These are phyloP conservation scores for Eupithecia dodoneata DNA, from an alignment of 2,888 invertebrate genomes.

Conservation along the genomic window DNA sequence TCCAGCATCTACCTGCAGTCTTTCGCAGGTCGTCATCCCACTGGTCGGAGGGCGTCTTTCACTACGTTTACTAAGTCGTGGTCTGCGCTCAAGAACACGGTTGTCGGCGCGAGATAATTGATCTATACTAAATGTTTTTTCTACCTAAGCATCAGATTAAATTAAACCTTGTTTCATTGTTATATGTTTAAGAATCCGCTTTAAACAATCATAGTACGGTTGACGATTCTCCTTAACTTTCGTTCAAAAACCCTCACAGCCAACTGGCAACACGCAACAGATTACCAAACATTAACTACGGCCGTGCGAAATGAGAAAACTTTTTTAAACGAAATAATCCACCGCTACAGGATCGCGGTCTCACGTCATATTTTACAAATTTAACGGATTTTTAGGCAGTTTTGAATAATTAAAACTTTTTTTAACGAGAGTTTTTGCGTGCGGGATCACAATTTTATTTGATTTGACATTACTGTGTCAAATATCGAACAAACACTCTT, in stretches of 20 bases:
- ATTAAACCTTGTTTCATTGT: background rate
- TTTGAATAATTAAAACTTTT: conserved; percentile 20
- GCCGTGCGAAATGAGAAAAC: conserved; percentile 71
- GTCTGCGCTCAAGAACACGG: too few relatives aligned
- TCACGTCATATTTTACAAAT: conserved; percentile 22
- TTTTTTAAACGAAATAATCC: conserved; percentile 68
- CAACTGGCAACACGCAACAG: conserved; percentile 24
- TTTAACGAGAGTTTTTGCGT: conserved; percentile 21
- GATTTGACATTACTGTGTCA: background rate
- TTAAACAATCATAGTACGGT: background rate
- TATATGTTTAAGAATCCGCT: background rate
- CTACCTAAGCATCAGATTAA: background rate
- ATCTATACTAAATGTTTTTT: too few relatives aligned
- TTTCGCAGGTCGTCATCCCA: too few relatives aligned
- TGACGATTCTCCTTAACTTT: conserved; percentile 5
- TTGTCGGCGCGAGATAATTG: too few relatives aligned
- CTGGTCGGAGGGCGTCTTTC: too few relatives aligned
- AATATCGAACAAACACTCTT: background rate
- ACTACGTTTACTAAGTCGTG: too few relatives aligned
- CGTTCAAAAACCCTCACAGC: conserved; percentile 1
- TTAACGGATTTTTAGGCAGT: conserved; percentile 10
- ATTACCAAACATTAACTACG: conserved; percentile 24
- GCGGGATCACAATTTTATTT: conserved; percentile 1
- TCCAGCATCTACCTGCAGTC: too few relatives aligned
- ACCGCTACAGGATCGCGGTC: conserved; percentile 26